Evolutionary conservation across 2,797 vertebrate species (phyloP), one percentile per base, ranked within the genome.

Genomic region (Sphenodon punctatus): DNA sequence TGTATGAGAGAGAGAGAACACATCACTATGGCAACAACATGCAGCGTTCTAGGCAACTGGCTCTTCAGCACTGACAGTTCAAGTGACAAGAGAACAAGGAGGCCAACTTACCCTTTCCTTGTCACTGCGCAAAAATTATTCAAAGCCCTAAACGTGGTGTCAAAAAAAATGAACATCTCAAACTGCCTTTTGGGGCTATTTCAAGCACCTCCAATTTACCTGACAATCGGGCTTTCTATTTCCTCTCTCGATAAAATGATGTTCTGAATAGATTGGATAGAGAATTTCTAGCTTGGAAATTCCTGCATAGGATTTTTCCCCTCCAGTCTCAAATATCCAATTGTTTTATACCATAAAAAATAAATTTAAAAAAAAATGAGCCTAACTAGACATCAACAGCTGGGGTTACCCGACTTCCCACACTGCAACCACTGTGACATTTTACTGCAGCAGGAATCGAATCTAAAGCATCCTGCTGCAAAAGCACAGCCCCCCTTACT

Each of bases 1-100:
- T 13, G 16, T n/a, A 59, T 34, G 6, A 74, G 30, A 65, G 27
- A 9, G 16, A 3, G 27, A 30, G 4, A n/a, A n/a, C 59, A 67
- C n/a, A 20, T 14, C 4, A 53, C 34, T 38, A 6, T 20, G 49
- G 27, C 38, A 70, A 34, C 43, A 46, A 59, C 10, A n/a, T 19
- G n/a, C 60, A 63, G n/a, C 16, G 39, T 78, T 34, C 5, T 30
- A 23, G 55, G 27, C 49, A 63, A 61, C 25, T 25, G 27, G 56
- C 65, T 34, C 14, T 82, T 48, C 20, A 51, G 11, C 64, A 38
- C 16, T 5, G 2, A 2, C 43, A 5, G 15, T n/a, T n/a, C n/a
- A n/a, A n/a, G n/a, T n/a, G n/a, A n/a, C n/a, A n/a, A n/a, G 36
- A 4, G 2, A 71, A 49, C 0, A 4, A 20, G 13, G 36, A 2